A percentile compares a stretch with the other conserved stretches of the same genome.
Evolutionary conservation across 2,797 vertebrate genomes (phyloP).

Genomic region (Leuciscus waleckii): DNA sequence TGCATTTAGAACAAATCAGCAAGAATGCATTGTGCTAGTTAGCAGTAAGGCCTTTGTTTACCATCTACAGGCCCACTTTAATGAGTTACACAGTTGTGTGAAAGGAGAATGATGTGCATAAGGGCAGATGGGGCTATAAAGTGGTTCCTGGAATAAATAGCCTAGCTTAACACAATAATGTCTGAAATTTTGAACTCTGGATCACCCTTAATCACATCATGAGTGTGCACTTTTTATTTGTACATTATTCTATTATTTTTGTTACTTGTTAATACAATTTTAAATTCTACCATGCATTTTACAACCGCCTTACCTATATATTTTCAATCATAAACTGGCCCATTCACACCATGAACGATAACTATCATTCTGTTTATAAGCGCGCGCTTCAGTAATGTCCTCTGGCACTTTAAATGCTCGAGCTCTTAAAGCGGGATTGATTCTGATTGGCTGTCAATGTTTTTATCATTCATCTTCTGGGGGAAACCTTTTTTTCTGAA

Average conservation of each 20-base stretch:
- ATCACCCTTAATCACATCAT: not conserved
- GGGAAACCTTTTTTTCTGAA: not conserved
- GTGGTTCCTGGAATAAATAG: slow-evolving; percentile 29
- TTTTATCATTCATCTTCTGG: not conserved
- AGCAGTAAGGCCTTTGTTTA: slow-evolving; percentile 25
- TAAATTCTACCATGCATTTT: not conserved
- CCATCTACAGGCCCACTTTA: slow-evolving; percentile 58
- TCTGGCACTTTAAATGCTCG: not conserved
- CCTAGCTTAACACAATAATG: slow-evolving; percentile 35
- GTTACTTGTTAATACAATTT: not conserved
- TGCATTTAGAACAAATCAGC: slow-evolving; percentile 20
- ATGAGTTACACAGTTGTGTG: slow-evolving; percentile 68
- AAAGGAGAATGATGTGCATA: slow-evolving; percentile 36
- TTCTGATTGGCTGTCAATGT: not conserved
- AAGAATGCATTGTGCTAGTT: slow-evolving; percentile 63
- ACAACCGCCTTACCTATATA: not conserved
- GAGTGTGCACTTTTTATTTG: not conserved
- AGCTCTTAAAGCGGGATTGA: not conserved
- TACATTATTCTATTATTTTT: not conserved
- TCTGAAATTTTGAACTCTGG: slow-evolving; percentile 18
- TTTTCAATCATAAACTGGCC: not conserved
- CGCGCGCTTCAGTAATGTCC: not conserved
- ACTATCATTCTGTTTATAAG: not conserved
- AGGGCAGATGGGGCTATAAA: slow-evolving; percentile 35
- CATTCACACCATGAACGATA: not conserved